Percentiles rank a stretch among this genome's conserved stretches.
Evolutionary conservation across 1,140 invertebrate genomes (phyloP).

Genomic region (Formica exsecta): DNA sequence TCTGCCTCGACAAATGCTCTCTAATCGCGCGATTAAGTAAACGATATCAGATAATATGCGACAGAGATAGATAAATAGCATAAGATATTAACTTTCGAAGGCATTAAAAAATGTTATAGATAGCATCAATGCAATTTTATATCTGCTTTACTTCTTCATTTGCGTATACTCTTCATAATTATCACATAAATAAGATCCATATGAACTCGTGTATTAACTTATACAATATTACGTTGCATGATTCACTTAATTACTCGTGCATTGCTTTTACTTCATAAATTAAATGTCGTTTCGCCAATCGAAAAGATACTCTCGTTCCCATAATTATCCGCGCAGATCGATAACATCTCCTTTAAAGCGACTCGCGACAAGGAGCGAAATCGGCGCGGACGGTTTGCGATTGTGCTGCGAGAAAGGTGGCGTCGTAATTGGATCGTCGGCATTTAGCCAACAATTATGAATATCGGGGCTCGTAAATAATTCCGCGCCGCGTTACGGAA

Average conservation of each 20-base stretch:
- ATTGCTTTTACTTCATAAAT: not conserved
- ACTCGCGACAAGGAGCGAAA: not conserved
- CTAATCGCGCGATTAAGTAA: not conserved
- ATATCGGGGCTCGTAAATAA: slow-evolving; percentile 64
- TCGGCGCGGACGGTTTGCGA: not conserved
- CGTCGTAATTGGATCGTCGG: slow-evolving; percentile 66
- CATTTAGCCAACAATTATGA: slow-evolving; percentile 67
- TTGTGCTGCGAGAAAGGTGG: slow-evolving; percentile 14
- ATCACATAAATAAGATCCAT: not conserved
- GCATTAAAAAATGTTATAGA: not conserved
- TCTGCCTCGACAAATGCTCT: not conserved
- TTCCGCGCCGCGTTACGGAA: slow-evolving; percentile 45
- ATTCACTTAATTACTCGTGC: not conserved
- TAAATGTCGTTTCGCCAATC: not conserved
- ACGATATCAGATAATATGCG: not conserved
- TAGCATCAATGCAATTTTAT: not conserved
- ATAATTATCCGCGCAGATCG: slow-evolving; percentile 30
- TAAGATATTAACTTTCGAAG: not conserved
- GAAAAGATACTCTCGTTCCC: slow-evolving; percentile 9
- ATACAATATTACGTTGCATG: not conserved
- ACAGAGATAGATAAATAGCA: not conserved
- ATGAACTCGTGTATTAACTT: not conserved
- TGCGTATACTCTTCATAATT: not conserved
- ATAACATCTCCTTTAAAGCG: slow-evolving; percentile 58
- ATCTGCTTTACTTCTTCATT: not conserved